Conservation (phyloP, 2,888 invertebrate species). For the Tanypteryx hageni region DNA sequence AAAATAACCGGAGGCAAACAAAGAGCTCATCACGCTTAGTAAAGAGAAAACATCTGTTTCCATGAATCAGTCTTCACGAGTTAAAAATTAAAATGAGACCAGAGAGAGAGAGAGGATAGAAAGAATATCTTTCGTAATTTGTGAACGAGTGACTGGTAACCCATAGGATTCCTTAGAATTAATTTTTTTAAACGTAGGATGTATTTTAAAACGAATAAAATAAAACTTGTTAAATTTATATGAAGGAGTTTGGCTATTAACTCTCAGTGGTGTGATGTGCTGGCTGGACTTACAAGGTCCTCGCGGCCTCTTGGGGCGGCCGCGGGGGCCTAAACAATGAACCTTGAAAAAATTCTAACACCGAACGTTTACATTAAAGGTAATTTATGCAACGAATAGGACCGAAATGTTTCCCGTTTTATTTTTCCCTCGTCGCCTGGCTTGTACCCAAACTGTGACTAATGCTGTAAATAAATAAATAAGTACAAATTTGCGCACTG, state of each 20-base stretch:
- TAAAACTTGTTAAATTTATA: conserved; percentile 9
- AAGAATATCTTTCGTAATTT: neutral
- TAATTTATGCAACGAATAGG: conserved; percentile 3
- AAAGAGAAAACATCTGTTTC: too few relatives aligned
- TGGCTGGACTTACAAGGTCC: neutral
- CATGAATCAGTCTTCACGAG: too few relatives aligned
- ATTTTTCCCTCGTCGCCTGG: neutral
- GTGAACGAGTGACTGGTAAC: neutral
- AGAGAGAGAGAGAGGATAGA: too few relatives aligned
- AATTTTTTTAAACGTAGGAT: neutral
- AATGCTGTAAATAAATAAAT: neutral
- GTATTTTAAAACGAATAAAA: neutral
- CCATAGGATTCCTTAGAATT: neutral
- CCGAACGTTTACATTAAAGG: neutral
- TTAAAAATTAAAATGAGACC: too few relatives aligned
- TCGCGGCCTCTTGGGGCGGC: neutral
- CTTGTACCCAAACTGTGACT: neutral
- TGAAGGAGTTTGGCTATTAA: neutral
- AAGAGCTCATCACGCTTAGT: too few relatives aligned
- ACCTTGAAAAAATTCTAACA: neutral
- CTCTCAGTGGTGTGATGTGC: neutral
- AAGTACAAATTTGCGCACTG: neutral
- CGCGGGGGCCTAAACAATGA: neutral
- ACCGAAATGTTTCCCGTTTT: conserved; percentile 15
- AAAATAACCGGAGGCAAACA: too few relatives aligned